phyloP scores from a whole-genome alignment of 2,797 vertebrate species.

The Danio tinwini region DNA sequence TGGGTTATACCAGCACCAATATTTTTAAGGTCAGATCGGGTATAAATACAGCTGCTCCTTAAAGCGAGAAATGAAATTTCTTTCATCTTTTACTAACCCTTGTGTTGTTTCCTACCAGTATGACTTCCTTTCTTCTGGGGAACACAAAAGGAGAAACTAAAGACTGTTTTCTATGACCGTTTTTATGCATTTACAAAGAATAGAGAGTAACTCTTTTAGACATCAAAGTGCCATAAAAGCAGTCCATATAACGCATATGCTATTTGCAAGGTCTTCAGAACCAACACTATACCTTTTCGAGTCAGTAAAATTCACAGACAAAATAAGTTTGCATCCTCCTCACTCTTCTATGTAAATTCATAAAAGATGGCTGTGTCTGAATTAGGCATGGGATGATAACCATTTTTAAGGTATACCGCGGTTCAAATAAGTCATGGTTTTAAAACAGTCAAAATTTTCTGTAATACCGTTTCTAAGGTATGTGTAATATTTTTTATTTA shows the following conservation, averaged over 20 bases:
- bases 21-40: slow-evolving; percentile 5
- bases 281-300: neutral
- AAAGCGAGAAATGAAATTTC: neutral
- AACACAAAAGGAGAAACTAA: neutral
- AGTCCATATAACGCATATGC: neutral
- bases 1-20: neutral
- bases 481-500: no score
- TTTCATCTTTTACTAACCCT: slow-evolving; percentile 7
- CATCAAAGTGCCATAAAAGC: neutral
- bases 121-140: neutral
- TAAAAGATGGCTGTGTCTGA: neutral
- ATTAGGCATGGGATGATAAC: no score
- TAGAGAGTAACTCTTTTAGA: neutral
- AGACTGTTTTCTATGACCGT: neutral
- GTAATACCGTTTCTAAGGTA: no score
- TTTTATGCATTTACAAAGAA: neutral
- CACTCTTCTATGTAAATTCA: neutral
- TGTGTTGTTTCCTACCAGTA: neutral
- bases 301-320: neutral
- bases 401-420: no score
- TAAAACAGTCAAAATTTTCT: no score
- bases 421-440: no score
- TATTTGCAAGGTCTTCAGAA: neutral
- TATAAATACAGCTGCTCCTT: slow-evolving; percentile 3
- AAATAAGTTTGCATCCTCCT: neutral